These are phyloP conservation scores for Uria aalge DNA, from an alignment of 2,113 vertebrate genomes.

Conservation along the genomic window DNA sequence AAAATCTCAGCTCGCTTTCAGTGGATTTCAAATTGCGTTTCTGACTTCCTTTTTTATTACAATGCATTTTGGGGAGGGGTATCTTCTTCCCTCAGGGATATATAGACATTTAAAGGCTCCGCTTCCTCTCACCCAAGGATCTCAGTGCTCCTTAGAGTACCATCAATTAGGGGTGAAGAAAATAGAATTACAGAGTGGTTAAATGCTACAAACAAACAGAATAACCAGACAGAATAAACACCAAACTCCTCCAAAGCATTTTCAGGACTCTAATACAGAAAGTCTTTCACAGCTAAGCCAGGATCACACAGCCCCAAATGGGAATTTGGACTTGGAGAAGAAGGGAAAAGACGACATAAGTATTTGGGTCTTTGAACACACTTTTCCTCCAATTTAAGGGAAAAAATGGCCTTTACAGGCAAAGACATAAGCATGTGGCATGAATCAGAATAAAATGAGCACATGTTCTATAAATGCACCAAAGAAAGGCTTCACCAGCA, in stretches of 20 bases:
- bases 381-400: not conserved
- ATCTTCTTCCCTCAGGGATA: not conserved
- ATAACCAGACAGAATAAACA: constrained; percentile 8
- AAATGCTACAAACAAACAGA: not conserved
- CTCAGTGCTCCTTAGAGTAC: not conserved
- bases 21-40: not conserved
- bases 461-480: constrained; percentile 21
- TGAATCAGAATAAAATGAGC: constrained; percentile 32
- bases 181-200: not conserved
- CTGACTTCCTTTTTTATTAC: not conserved
- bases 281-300: not conserved
- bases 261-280: not conserved
- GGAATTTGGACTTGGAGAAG: not conserved
- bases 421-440: not conserved
- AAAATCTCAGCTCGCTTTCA: not conserved
- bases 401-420: not conserved
- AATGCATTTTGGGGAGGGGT: not conserved
- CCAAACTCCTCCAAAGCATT: not conserved
- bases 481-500: constrained; percentile 13
- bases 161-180: not conserved
- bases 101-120: not conserved
- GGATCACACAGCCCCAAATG: not conserved
- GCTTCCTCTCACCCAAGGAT: not conserved
- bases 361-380: not conserved
- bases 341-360: not conserved